phyloP scores from a whole-genome alignment of 2,113 vertebrate species.

The Eupsittula cactorum region DNA sequence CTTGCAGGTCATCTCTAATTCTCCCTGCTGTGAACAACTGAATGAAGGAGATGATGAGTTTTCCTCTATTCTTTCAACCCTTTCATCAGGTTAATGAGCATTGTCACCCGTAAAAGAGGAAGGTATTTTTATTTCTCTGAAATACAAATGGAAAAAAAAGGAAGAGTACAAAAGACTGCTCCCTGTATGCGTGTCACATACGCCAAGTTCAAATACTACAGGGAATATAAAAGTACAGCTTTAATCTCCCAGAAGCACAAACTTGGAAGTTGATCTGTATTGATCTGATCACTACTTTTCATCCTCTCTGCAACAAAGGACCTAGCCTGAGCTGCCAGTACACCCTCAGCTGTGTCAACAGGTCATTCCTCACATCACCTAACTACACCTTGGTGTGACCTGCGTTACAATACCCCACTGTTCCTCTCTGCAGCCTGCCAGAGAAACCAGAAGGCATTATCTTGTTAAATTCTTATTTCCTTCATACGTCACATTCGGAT shows the following conservation, averaged over 20 bases:
- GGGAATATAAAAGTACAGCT: not conserved
- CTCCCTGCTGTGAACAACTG: not conserved
- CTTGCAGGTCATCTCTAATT: not conserved
- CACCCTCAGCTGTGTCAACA: not conserved
- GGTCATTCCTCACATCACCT: not conserved
- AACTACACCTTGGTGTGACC: fast-evolving
- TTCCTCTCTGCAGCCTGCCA: not conserved
- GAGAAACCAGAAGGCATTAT: not conserved
- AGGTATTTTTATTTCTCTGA: not conserved
- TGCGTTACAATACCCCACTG: not conserved
- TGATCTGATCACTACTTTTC: not conserved
- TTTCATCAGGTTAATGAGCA: not conserved
- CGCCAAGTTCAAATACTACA: not conserved
- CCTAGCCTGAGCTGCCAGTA: not conserved
- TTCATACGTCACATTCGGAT: not conserved
- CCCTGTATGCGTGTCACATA: not conserved
- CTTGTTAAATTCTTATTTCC: not conserved
- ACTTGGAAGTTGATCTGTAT: not conserved
- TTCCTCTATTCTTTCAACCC: not conserved
- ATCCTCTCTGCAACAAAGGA: not conserved
- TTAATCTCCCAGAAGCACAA: not conserved
- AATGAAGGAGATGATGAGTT: not conserved
- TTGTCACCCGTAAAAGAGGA: not conserved
- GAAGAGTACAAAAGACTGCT: not conserved
- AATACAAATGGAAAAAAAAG: not conserved